Evolutionary conservation across 2,113 vertebrate genomes (phyloP), one percentile per base, ranked within the genome.

Genomic region (Alethe castanea): DNA sequence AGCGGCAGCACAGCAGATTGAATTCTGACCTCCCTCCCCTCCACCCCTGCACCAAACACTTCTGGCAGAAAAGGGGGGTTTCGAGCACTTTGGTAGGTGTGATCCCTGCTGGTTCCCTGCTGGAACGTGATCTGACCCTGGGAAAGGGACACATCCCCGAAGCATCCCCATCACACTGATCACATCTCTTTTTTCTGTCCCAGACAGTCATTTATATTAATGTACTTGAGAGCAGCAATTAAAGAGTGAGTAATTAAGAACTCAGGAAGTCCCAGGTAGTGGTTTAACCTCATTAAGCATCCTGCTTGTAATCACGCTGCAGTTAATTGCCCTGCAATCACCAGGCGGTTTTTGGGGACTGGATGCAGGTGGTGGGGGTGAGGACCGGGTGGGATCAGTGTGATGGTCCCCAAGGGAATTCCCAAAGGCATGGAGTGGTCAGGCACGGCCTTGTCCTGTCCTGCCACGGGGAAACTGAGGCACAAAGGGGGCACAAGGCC

Each of bases 161-260:
- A 81, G 36, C 82, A 61, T 66, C 70, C 61, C 78, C 24, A 45
- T 93, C 74, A 9, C 57, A 28, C 15, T 4, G n/a, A 59, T 74
- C 8, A 2, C 78, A 85, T 48, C 84, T 71, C 54, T 69, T 69
- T 69, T 80, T 80, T 83, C 19, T 53, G 18, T 64, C 35, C 38
- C 71, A 92, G 84, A 42, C 84, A 94, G 79, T 84, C 72, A 96
- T 95, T 95, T 96, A 74, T 95, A 88, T 92, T 86, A 86, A 90
- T 86, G 57, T 88, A 88, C 94, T 95, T 96, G 71, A 94, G 88
- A 96, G 67, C 77, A 90, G 81, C 94, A 92, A 90, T 92, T 95
- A 93, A 95, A 80, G 64, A 80, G 66, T 26, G 47, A 78, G 81
- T 94, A 93, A 97, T 95, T 96, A 96, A 95, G 91, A 91, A 65